Base-by-base conservation (phyloP, 2,797 vertebrate genomes). In the Lithobates sylvaticus region DNA sequence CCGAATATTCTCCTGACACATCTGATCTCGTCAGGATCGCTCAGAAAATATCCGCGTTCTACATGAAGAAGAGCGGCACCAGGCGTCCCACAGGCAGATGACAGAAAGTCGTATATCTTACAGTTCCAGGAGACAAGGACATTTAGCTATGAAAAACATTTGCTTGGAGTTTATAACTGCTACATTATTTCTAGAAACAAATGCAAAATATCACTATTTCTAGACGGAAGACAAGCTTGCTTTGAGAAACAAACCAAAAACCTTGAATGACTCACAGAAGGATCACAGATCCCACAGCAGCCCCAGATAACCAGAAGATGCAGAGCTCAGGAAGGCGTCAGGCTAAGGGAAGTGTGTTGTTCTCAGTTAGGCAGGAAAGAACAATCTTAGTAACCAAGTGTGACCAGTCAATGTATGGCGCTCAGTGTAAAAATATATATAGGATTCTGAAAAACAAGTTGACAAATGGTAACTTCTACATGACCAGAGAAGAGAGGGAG, bases 41-140 rank as follows among this genome's bases (percentile, higher is more conserved):
- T 75, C 71, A 27, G 58, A 34, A 81, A 81, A 71, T 71, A 27
- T 67, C 26, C 71, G 6, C 81, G 50, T 82, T 86, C 39, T 82
- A 70, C 67, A 77, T 77, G 78, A 82, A 86, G 54, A 15, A 44
- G 23, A 54, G 65, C 78, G 27, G 32, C 47, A 3, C 29, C 10
- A 34, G 77, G 64, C 27, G 34, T 26, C 44, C 16, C 16, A 16
- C n/a, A n/a, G 54, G 58, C 69, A 32, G 76, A 23, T 54, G 36
- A 71, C 36, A 42, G 15, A 64, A 44, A 23, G 10, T 36, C 32
- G 64, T 39, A 80, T 18, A 34, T 61, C 12, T 76, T 7, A 7
- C 2, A 54, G 10, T n/a, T 86, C 73, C 34, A 39, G n/a, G 29
- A 86, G 32, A 72, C 29, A 81, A 74, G 27, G 27, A 58, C 34